Conservation (phyloP, 2,797 vertebrate species). For the Sebastes matsubarae region DNA sequence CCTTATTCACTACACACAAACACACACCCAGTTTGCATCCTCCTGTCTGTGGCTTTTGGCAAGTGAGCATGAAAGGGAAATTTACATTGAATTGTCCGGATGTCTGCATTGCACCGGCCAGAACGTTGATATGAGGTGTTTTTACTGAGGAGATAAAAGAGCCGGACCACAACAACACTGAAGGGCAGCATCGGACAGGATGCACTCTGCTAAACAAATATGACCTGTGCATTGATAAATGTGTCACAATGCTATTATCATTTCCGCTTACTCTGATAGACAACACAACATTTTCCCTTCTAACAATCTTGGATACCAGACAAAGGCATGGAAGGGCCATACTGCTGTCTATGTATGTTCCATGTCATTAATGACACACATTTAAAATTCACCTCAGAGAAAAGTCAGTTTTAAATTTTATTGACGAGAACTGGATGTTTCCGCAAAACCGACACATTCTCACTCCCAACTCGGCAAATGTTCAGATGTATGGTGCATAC, state of each 20-base stretch:
- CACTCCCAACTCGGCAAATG: background rate
- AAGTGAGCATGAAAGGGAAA: slow-evolving; percentile 57
- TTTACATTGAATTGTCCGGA: slow-evolving; percentile 48
- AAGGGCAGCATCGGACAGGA: slow-evolving; percentile 59
- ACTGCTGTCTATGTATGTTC: background rate
- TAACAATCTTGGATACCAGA: slow-evolving; percentile 20
- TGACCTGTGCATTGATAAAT: slow-evolving; percentile 52
- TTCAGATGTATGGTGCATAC: background rate
- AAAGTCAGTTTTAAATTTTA: background rate
- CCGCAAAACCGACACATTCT: background rate
- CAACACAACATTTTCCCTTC: slow-evolving; percentile 36
- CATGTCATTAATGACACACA: background rate
- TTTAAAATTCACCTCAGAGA: background rate
- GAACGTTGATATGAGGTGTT: slow-evolving; percentile 61
- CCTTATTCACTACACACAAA: background rate
- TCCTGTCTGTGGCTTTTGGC: slow-evolving; percentile 46
- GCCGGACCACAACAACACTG: slow-evolving; percentile 16
- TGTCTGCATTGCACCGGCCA: slow-evolving; percentile 49
- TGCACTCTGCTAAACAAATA: slow-evolving; percentile 62
- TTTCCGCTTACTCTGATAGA: slow-evolving; percentile 33
- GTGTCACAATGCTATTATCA: slow-evolving; percentile 40
- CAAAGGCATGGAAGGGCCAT: background rate
- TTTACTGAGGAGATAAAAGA: slow-evolving; percentile 69
- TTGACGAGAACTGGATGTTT: background rate
- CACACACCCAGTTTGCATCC: slow-evolving; percentile 14